Conservation (phyloP, 2,888 invertebrate genomes). For the Holacanthella duospinosa region DNA sequence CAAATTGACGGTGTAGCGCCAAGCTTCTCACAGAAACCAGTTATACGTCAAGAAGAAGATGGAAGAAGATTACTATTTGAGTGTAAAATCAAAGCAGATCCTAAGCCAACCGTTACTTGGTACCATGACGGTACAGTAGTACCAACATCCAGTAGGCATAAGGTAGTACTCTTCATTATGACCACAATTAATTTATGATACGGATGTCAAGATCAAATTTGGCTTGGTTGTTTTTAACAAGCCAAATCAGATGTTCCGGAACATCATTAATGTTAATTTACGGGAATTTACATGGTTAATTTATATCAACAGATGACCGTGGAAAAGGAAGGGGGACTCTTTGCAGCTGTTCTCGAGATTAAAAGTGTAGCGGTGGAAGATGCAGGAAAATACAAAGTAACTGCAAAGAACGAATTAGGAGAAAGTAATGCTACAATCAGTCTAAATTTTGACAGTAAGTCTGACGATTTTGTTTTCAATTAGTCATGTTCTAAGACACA, state of each 20-base stretch:
- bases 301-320: conserved; percentile 58
- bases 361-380: conserved; percentile 91
- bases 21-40: conserved; percentile 93
- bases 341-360: conserved; percentile 85
- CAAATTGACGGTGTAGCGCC: conserved; percentile 97
- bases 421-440: conserved; percentile 95
- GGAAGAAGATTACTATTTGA: conserved; percentile 87
- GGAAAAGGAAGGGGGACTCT: conserved; percentile 84
- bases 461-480: conserved; percentile 13
- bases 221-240: no score
- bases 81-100: conserved; percentile 88
- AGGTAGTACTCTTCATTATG: conserved; percentile 50
- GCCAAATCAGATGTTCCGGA: no score
- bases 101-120: conserved; percentile 78
- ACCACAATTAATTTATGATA: no score
- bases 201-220: no score
- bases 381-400: conserved; percentile 93
- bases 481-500: neutral
- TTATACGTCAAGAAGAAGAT: conserved; percentile 93
- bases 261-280: no score
- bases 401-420: conserved; percentile 93
- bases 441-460: conserved; percentile 97
- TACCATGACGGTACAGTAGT: conserved; percentile 77
- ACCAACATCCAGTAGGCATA: conserved; percentile 70
- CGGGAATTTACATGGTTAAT: no score